Conservation (phyloP, 2,888 invertebrate species). For the Myopa tessellatipennis region DNA sequence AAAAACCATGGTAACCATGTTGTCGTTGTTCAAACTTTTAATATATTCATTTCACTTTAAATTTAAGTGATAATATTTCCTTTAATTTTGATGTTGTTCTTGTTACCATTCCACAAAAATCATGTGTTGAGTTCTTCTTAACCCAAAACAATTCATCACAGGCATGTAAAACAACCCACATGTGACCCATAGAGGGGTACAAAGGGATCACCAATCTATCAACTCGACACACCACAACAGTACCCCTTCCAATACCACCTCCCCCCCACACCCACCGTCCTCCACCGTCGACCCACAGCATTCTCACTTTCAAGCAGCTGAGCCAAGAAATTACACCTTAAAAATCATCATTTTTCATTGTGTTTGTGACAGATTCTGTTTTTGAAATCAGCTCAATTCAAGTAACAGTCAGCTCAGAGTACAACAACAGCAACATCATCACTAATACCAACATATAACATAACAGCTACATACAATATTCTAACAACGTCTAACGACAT, state of each 20-base stretch:
- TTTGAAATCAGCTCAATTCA: conserved; percentile 29
- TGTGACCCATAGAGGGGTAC: not conserved
- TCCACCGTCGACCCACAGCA: not conserved
- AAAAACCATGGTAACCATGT: no score
- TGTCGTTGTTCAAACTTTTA: no score
- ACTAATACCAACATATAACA: not conserved
- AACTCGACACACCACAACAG: not conserved
- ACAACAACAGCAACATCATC: conserved; percentile 17
- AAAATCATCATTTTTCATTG: conserved; percentile 53
- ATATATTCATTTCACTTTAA: no score
- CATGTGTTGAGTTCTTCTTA: not conserved
- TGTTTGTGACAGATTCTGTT: conserved; percentile 23
- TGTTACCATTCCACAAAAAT: not conserved
- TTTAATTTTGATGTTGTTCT: not conserved
- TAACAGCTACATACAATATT: not conserved
- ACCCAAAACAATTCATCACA: conserved; percentile 13
- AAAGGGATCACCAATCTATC: not conserved
- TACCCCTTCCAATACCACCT: not conserved
- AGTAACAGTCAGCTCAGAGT: conserved; percentile 30
- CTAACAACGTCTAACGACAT: conserved; percentile 4
- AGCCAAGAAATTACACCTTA: conserved; percentile 30
- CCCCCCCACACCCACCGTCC: conserved; percentile 8
- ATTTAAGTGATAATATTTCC: no score
- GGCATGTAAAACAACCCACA: not conserved
- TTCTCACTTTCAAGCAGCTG: not conserved